Percentiles rank a stretch among this genome's conserved stretches.
phyloP scores from a whole-genome alignment of 2,113 vertebrate genomes.

The Cisticola juncidis region DNA sequence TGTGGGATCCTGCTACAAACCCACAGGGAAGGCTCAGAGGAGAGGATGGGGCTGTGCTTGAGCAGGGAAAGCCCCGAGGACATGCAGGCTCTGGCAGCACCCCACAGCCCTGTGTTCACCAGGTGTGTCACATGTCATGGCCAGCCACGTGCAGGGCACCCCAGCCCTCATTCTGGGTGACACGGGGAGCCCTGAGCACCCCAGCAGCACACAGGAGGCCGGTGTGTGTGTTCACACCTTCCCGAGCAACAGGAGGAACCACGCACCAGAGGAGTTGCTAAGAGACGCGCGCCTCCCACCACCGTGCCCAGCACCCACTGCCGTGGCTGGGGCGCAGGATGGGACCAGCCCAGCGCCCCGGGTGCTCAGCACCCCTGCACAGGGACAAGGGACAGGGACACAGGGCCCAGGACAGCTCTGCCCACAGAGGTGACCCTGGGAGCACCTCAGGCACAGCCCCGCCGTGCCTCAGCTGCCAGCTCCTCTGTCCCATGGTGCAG shows the following conservation, averaged over 20 bases:
- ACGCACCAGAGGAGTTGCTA: conserved; percentile 8
- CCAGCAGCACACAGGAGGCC: neutral
- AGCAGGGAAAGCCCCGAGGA: neutral
- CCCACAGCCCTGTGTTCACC: neutral
- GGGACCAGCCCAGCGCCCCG: accelerated
- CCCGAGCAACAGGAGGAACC: neutral
- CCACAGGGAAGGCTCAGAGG: neutral
- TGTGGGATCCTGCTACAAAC: neutral
- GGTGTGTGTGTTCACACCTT: neutral
- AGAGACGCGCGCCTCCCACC: conserved; percentile 17
- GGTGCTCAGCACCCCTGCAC: accelerated
- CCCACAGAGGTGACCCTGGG: neutral
- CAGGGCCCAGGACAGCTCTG: accelerated
- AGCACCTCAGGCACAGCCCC: neutral
- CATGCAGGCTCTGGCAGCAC: accelerated
- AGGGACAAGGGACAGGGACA: neutral
- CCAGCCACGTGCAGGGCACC: neutral
- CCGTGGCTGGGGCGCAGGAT: neutral
- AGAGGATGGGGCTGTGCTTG: accelerated
- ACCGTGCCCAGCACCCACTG: neutral
- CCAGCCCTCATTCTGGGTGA: accelerated
- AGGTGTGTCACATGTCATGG: accelerated
- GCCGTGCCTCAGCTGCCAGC: accelerated
- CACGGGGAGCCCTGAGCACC: accelerated
- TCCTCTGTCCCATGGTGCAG: accelerated